Base-by-base conservation (phyloP, 2,888 invertebrate genomes). In the Lasioglossum lativentre region DNA sequence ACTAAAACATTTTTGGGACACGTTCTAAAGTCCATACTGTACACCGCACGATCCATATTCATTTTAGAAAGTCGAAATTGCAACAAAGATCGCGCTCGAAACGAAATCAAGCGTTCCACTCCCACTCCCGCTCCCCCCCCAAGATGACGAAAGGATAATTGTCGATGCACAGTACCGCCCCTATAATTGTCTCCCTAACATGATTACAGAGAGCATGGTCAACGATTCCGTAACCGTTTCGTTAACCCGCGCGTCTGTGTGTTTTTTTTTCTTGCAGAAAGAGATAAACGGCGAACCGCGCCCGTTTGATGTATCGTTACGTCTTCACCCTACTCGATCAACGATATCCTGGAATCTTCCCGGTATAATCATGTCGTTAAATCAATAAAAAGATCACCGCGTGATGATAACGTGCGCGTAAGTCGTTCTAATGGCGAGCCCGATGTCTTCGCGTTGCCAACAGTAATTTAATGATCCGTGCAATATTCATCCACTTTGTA, bases 151-250 rank as follows among this genome's bases (percentile, higher is more conserved):
- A 66, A 34, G 34, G 66, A 34, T 66, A 66, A 66, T 66, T 66
- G 66, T 66, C 19, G 66, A 66, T 8, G 5, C 66, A 6, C 30
- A 34, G 66, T 16, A 3, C 66, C 66, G 16, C 66, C 66, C 66
- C 30, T 34, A 16, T 66, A 66, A 66, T 66, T 34, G 63, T 30
- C 66, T 19, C 16, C 8, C 30, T 66, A 34, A 66, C 19, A 19
- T 66, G 66, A 66, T 66, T 66, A 66, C 30, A 66, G 66, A 66
- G 66, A 66, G 66, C 19, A 34, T 6, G 8, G 66, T 30, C 34
- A 19, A 30, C 66, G 66, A 66, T 66, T 66, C 66, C 34, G 66
- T 16, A 30, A 30, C 34, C 66, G 19, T 66, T 66, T 16, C 34
- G 34, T 66, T 34, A 27, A 59, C 16, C 27, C 0, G 14, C 5